phyloP scores from a whole-genome alignment of 2,797 vertebrate genomes.

The Alfaro cultratus region DNA sequence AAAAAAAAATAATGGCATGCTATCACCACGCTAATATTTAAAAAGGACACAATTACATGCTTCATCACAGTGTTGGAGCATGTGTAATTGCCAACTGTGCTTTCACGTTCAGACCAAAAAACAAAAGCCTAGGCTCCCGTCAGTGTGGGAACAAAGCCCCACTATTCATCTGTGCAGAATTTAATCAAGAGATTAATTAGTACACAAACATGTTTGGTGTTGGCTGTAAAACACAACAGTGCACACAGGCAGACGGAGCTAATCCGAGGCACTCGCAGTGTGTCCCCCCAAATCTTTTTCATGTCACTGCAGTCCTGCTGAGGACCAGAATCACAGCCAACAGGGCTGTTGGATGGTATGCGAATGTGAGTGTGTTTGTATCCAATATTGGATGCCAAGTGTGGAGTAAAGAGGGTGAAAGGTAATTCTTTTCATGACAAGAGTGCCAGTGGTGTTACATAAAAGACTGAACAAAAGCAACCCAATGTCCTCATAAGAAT shows the following conservation, averaged over 20 bases:
- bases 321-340: conserved; percentile 38
- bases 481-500: conserved; percentile 19
- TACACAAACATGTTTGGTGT: conserved; percentile 61
- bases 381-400: conserved; percentile 18
- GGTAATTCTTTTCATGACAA: conserved; percentile 39
- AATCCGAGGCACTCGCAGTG: conserved; percentile 56
- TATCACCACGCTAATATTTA: neutral
- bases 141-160: conserved; percentile 48
- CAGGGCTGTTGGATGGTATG: conserved; percentile 56
- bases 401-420: conserved; percentile 33
- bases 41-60: neutral
- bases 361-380: conserved; percentile 26
- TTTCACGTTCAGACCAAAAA: conserved; percentile 31
- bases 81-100: conserved; percentile 1
- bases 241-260: conserved; percentile 40
- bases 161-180: conserved; percentile 60
- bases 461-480: conserved; percentile 36
- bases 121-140: conserved; percentile 36
- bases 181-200: conserved; percentile 76
- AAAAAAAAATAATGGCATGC: neutral
- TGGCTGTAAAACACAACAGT: conserved; percentile 50
- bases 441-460: conserved; percentile 44
- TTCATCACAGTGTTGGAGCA: conserved; percentile 13
- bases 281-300: conserved; percentile 22
- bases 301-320: conserved; percentile 53